phyloP scores from a whole-genome alignment of 2,888 invertebrate species.

The Tholera decimalis region DNA sequence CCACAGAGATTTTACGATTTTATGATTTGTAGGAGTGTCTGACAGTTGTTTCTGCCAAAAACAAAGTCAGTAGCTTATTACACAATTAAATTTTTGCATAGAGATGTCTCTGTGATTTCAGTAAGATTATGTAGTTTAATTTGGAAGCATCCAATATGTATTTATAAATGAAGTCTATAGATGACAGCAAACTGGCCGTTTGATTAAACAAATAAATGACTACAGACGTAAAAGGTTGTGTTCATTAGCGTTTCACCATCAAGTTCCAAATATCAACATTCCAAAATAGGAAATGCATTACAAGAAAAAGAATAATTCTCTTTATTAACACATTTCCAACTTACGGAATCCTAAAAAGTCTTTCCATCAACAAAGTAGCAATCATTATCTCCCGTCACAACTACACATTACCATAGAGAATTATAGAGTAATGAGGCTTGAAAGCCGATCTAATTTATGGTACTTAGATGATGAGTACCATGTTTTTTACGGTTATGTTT shows the following conservation, averaged over 20 bases:
- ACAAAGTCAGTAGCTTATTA: neutral
- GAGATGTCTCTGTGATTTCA: no score
- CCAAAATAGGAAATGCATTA: neutral
- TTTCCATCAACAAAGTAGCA: slow-evolving; percentile 54
- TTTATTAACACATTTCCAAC: slow-evolving; percentile 39
- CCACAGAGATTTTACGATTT: neutral
- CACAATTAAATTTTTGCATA: no score
- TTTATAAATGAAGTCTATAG: neutral
- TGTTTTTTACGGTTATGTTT: slow-evolving; percentile 55
- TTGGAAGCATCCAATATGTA: neutral
- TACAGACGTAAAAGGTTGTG: neutral
- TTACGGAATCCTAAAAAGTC: slow-evolving; percentile 55
- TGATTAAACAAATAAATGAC: neutral
- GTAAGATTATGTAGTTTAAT: neutral
- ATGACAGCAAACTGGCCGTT: neutral
- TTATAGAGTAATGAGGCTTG: slow-evolving; percentile 76
- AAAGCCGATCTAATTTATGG: slow-evolving; percentile 74
- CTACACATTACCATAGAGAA: slow-evolving; percentile 78
- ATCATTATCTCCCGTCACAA: slow-evolving; percentile 67
- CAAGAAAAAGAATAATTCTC: slow-evolving; percentile 32
- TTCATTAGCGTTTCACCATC: neutral
- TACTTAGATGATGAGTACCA: slow-evolving; percentile 69
- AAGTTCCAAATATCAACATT: slow-evolving; percentile 19
- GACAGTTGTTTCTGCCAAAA: neutral
- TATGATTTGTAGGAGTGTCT: neutral